Percentiles rank a stretch among this genome's conserved stretches.
Evolutionary conservation across 2,797 vertebrate species (phyloP).

Genomic region (Zalophus californianus): DNA sequence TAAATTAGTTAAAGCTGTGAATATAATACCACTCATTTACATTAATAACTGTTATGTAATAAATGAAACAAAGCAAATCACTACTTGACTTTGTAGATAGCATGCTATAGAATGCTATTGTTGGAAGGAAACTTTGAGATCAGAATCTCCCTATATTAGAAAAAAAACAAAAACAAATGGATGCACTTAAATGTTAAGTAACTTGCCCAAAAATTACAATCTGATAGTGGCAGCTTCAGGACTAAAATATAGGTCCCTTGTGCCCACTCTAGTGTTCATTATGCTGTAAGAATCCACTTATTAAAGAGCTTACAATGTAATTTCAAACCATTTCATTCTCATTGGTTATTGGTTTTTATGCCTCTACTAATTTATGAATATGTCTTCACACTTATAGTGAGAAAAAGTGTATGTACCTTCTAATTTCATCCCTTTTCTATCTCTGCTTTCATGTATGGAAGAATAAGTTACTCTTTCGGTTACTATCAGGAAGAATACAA

Average conservation of each 20-base stretch:
- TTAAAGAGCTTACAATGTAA: not conserved
- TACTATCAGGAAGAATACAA: conserved; percentile 13
- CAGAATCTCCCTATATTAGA: not conserved
- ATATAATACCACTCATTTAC: conserved; percentile 3
- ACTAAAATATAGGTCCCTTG: not conserved
- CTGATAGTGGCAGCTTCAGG: not conserved
- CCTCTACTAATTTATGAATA: conserved; percentile 22
- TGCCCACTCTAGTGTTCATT: not conserved
- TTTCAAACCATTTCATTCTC: conserved; percentile 19
- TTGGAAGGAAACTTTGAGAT: conserved; percentile 36
- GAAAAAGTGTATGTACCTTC: conserved; percentile 37
- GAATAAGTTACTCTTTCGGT: conserved; percentile 21
- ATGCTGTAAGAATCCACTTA: not conserved
- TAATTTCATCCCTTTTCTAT: not conserved
- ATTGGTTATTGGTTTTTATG: conserved; percentile 13
- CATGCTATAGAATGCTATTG: conserved; percentile 29
- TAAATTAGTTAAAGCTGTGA: conserved; percentile 47
- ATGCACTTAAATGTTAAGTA: conserved; percentile 35
- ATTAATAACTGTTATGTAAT: conserved; percentile 56
- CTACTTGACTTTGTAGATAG: conserved; percentile 55
- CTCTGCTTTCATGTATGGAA: not conserved
- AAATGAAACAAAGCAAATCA: conserved; percentile 61
- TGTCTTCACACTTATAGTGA: not conserved
- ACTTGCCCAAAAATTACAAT: conserved; percentile 13
- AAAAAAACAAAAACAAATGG: not conserved